Percentiles rank a stretch among this genome's conserved stretches.
These are phyloP conservation scores for Pollicipes pollicipes DNA, from an alignment of 1,140 invertebrate genomes.

Conservation along the genomic window DNA sequence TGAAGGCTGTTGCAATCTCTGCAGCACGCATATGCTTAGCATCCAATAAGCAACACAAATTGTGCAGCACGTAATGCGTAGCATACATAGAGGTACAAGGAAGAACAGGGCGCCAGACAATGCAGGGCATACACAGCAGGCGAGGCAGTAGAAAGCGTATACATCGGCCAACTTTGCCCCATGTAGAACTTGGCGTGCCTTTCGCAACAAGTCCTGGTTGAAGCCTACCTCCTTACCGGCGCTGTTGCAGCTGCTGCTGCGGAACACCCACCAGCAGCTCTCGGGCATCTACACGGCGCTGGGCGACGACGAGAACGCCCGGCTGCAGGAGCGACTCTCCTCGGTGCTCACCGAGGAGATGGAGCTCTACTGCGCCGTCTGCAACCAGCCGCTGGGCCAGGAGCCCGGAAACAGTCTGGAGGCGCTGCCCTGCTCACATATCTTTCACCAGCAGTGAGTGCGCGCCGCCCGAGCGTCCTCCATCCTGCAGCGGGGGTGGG, in stretches of 20 bases:
- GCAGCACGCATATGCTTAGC: too few relatives aligned
- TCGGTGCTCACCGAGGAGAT: slow-evolving; percentile 47
- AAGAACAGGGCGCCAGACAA: too few relatives aligned
- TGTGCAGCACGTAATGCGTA: too few relatives aligned
- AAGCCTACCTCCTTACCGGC: too few relatives aligned
- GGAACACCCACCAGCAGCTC: slow-evolving; percentile 51
- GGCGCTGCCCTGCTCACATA: slow-evolving; percentile 62
- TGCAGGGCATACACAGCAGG: too few relatives aligned
- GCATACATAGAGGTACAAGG: too few relatives aligned
- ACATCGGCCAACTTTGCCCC: too few relatives aligned
- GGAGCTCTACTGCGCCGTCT: slow-evolving; percentile 53
- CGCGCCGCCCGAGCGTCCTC: slow-evolving; percentile 1
- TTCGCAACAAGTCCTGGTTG: too few relatives aligned
- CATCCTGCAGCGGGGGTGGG: background rate
- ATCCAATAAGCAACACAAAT: too few relatives aligned
- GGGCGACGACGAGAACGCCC: slow-evolving; percentile 56
- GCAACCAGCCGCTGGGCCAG: slow-evolving; percentile 50
- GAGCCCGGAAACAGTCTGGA: slow-evolving; percentile 48
- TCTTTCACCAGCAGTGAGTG: slow-evolving; percentile 55
- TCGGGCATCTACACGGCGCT: slow-evolving; percentile 57
- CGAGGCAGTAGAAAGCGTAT: too few relatives aligned
- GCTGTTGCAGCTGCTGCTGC: slow-evolving; percentile 43
- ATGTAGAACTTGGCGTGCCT: too few relatives aligned
- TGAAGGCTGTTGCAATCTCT: too few relatives aligned
- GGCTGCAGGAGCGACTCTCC: slow-evolving; percentile 49